phyloP scores from a whole-genome alignment of 2,113 vertebrate genomes.

The Centropus bengalensis region DNA sequence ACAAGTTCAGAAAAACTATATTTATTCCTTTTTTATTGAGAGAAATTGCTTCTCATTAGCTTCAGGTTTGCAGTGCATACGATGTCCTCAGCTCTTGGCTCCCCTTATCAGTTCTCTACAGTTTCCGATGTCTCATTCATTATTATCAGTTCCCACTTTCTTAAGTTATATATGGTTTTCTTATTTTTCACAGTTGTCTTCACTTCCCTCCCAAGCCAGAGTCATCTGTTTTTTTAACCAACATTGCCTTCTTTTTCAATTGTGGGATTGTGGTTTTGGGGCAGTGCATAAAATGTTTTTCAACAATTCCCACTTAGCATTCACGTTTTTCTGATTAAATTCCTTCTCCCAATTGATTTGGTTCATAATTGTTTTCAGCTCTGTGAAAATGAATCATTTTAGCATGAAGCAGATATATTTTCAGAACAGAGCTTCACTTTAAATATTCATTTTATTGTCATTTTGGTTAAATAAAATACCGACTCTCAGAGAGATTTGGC shows the following conservation, averaged over 20 bases:
- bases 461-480: slow-evolving; percentile 32
- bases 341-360: slow-evolving; percentile 59
- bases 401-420: slow-evolving; percentile 36
- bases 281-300: slow-evolving; percentile 54
- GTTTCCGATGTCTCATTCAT: slow-evolving; percentile 19
- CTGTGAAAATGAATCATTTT: neutral
- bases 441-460: slow-evolving; percentile 31
- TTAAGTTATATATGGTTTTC: slow-evolving; percentile 46
- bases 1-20: neutral
- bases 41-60: neutral
- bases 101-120: slow-evolving; percentile 15
- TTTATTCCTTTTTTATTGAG: neutral
- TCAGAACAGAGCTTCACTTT: slow-evolving; percentile 49
- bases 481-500: slow-evolving; percentile 5
- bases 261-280: slow-evolving; percentile 70
- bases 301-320: slow-evolving; percentile 65
- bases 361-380: slow-evolving; percentile 61
- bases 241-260: slow-evolving; percentile 33
- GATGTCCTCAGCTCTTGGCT: neutral
- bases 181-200: slow-evolving; percentile 63
- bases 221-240: neutral
- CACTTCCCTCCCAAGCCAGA: slow-evolving; percentile 27
- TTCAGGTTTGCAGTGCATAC: neutral
- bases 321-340: slow-evolving; percentile 69
- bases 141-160: slow-evolving; percentile 37